A percentile compares a stretch with the other conserved stretches of the same genome.
Evolutionary conservation across 2,113 vertebrate species (phyloP).

Genomic region (Tyto alba): DNA sequence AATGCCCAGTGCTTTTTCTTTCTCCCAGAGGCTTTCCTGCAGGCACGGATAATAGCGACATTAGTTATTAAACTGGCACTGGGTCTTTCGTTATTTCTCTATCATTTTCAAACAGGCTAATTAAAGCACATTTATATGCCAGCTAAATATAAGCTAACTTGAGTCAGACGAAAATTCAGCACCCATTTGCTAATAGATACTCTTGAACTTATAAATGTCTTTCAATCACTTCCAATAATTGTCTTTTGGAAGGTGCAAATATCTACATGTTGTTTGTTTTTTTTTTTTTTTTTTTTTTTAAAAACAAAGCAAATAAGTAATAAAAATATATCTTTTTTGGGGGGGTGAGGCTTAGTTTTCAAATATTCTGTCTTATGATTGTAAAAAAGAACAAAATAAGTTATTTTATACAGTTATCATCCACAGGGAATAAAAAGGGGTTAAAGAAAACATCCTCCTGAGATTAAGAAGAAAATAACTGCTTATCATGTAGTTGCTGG

Average conservation of each 20-base stretch:
- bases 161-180: background rate
- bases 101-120: constrained; percentile 15
- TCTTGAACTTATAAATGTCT: background rate
- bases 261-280: background rate
- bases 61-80: constrained; percentile 13
- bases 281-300: background rate
- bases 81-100: background rate
- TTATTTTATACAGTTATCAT: background rate
- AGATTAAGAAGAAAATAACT: background rate
- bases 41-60: background rate
- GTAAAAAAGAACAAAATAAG: background rate
- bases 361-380: background rate
- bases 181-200: background rate
- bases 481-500: background rate
- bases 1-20: background rate
- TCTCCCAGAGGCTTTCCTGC: constrained; percentile 4
- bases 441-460: background rate
- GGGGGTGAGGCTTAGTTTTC: rapidly evolving
- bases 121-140: background rate
- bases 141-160: background rate
- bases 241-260: background rate
- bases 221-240: background rate
- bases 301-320: background rate
- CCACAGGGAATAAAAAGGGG: background rate
- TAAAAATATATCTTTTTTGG: rapidly evolving